Percentiles rank a stretch among this genome's conserved stretches.
These are phyloP conservation scores for Poeciliopsis turrubarensis DNA, from an alignment of 2,113 vertebrate species.

Conservation along the genomic window DNA sequence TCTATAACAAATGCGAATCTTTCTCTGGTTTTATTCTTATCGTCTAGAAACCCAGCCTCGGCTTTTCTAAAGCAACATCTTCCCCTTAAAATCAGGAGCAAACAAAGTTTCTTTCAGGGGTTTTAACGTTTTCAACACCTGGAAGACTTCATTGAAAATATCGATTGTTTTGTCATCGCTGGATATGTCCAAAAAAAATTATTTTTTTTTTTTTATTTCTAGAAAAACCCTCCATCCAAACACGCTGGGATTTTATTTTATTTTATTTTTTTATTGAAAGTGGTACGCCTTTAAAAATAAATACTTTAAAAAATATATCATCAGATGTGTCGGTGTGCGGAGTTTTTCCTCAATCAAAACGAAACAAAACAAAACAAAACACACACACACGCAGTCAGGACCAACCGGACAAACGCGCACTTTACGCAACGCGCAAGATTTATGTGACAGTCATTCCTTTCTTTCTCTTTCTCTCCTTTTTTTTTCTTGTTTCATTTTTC, in stretches of 20 bases:
- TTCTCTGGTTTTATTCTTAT: background rate
- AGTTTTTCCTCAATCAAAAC: too few relatives aligned
- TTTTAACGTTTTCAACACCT: too few relatives aligned
- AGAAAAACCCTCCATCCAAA: constrained; percentile 31
- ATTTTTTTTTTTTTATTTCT: too few relatives aligned
- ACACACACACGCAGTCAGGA: too few relatives aligned
- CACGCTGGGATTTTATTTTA: constrained; percentile 6
- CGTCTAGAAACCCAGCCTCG: background rate
- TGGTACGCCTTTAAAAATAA: constrained; percentile 15
- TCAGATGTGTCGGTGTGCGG: too few relatives aligned
- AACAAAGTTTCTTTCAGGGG: background rate
- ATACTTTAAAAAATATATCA: background rate
- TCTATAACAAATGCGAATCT: background rate
- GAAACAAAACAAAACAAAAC: too few relatives aligned
- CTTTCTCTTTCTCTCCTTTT: background rate
- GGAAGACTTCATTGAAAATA: too few relatives aligned
- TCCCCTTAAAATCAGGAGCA: too few relatives aligned
- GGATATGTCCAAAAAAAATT: too few relatives aligned
- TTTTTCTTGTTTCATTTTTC: background rate
- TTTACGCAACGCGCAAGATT: background rate
- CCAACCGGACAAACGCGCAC: background rate
- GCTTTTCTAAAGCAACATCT: background rate
- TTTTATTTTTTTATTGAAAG: constrained; percentile 16
- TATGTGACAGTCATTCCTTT: background rate
- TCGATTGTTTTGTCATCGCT: too few relatives aligned